Conservation (phyloP, 2,888 invertebrate genomes). For the Leucophenga maculata region DNA sequence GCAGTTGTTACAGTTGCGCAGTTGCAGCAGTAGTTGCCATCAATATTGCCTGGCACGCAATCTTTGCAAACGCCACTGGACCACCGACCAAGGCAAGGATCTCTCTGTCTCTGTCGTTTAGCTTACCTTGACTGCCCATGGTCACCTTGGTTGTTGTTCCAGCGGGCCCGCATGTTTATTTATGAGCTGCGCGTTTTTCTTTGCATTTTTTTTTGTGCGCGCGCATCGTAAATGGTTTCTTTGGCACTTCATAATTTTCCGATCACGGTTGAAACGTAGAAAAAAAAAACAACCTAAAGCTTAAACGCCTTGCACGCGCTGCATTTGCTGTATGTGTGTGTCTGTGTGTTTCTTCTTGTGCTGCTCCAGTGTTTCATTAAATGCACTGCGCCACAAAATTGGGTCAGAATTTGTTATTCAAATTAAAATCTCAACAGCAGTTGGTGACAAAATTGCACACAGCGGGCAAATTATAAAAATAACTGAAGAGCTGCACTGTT, state of each 20-base stretch:
- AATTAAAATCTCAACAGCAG: too few relatives aligned
- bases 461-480: too few relatives aligned
- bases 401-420: too few relatives aligned
- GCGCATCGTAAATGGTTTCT: slow-evolving; percentile 63
- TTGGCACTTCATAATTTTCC: slow-evolving; percentile 65
- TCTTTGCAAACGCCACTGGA: neutral
- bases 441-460: too few relatives aligned
- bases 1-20: neutral
- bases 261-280: slow-evolving; percentile 49
- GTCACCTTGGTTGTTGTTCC: slow-evolving; percentile 3
- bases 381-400: slow-evolving; percentile 3
- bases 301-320: slow-evolving; percentile 9
- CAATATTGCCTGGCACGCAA: slow-evolving; percentile 15
- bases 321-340: neutral
- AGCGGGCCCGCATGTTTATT: slow-evolving; percentile 54
- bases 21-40: slow-evolving; percentile 1
- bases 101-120: neutral
- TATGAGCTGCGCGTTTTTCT: slow-evolving; percentile 46
- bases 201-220: slow-evolving; percentile 6
- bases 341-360: neutral
- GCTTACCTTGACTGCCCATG: slow-evolving; percentile 16
- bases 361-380: slow-evolving; percentile 14
- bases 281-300: neutral
- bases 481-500: too few relatives aligned
- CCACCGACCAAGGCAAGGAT: slow-evolving; percentile 19